Conservation (phyloP, 2,888 invertebrate species). For the Sminthurinus aureus region DNA sequence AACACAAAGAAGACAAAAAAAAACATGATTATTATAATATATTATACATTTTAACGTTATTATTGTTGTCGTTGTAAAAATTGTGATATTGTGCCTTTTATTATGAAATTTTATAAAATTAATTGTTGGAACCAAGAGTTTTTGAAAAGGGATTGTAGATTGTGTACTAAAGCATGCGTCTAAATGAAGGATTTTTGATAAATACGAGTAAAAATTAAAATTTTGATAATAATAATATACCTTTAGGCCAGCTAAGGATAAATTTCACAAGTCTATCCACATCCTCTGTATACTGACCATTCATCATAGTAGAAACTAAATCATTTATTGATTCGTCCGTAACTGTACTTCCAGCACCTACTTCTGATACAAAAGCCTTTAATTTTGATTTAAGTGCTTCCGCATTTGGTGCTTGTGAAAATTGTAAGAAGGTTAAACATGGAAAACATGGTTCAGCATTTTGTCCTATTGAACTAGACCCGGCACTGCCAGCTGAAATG, state of each 20-base stretch:
- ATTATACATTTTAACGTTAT: no score
- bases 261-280: slow-evolving; percentile 12
- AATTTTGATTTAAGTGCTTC: slow-evolving; percentile 63
- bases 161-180: no score
- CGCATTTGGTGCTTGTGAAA: slow-evolving; percentile 61
- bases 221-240: no score
- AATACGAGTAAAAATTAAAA: no score
- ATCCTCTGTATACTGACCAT: slow-evolving; percentile 33
- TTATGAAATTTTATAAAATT: slow-evolving; percentile 14
- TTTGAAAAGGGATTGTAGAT: no score
- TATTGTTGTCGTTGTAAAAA: neutral
- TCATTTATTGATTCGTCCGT: slow-evolving; percentile 38
- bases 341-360: slow-evolving; percentile 43
- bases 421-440: slow-evolving; percentile 62
- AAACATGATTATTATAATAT: neutral
- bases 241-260: slow-evolving; percentile 20
- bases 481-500: neutral
- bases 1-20: slow-evolving; percentile 9
- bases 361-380: slow-evolving; percentile 55
- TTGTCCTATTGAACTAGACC: neutral
- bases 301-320: slow-evolving; percentile 41
- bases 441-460: slow-evolving; percentile 62
- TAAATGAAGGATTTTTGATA: no score
- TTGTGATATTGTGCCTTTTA: no score
- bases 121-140: no score